Conservation (phyloP, 2,888 invertebrate species). For the Stenotaenia linearis region DNA sequence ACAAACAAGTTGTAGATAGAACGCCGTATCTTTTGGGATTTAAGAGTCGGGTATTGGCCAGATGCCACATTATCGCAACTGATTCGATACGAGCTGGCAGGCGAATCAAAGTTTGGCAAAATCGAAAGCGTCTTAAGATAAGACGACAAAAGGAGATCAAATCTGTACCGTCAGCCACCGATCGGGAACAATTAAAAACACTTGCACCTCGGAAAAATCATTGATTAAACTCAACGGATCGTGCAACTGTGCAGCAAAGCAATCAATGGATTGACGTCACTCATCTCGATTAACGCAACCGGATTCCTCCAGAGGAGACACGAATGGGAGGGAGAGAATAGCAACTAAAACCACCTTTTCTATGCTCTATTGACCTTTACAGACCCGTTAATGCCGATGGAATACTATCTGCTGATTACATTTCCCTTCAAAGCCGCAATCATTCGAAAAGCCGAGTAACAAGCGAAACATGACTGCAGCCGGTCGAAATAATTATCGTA, state of each 20-base stretch:
- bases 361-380: not conserved
- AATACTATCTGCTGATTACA: not conserved
- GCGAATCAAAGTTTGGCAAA: not conserved
- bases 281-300: not conserved
- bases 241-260: not conserved
- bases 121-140: not conserved
- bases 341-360: not conserved
- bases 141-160: not conserved
- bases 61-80: not conserved
- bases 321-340: not conserved
- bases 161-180: not conserved
- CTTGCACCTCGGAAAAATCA: not conserved
- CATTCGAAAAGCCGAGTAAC: no score
- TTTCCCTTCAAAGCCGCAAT: not conserved
- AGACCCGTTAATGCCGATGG: not conserved
- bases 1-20: not conserved
- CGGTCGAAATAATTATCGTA: no score
- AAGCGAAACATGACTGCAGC: no score
- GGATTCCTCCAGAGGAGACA: not conserved
- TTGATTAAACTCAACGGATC: not conserved
- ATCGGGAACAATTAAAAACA: not conserved
- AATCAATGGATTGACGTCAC: not conserved
- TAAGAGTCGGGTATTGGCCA: not conserved
- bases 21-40: not conserved
- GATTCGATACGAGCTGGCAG: not conserved